A percentile compares a stretch with the other conserved stretches of the same genome.
These are phyloP conservation scores for Nomada lathburiana DNA, from an alignment of 2,888 invertebrate genomes.

Conservation along the genomic window DNA sequence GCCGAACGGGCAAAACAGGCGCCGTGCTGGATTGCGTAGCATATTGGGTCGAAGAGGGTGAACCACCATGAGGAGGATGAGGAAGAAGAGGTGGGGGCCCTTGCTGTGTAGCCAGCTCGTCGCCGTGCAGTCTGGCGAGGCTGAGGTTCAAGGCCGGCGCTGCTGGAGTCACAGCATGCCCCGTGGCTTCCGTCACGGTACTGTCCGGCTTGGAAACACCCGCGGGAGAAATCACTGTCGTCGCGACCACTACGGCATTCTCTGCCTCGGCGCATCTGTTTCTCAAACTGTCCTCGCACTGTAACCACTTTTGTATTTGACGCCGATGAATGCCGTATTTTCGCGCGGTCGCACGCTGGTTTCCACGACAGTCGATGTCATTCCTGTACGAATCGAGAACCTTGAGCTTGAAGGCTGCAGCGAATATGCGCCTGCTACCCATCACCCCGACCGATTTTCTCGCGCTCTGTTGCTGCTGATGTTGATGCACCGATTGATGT, in stretches of 20 bases:
- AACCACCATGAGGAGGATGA: slow-evolving; percentile 71
- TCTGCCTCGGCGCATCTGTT: slow-evolving; percentile 88
- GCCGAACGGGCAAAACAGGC: slow-evolving; percentile 48
- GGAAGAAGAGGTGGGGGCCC: slow-evolving; percentile 75
- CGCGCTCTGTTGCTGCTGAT: slow-evolving; percentile 77
- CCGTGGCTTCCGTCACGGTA: slow-evolving; percentile 67
- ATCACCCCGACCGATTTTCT: slow-evolving; percentile 85
- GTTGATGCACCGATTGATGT: slow-evolving; percentile 72
- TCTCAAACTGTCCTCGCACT: slow-evolving; percentile 92
- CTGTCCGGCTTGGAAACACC: slow-evolving; percentile 63
- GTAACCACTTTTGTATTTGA: slow-evolving; percentile 96
- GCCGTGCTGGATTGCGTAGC: slow-evolving; percentile 72
- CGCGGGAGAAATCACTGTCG: slow-evolving; percentile 57
- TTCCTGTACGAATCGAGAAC: slow-evolving; percentile 94
- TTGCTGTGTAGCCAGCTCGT: slow-evolving; percentile 77
- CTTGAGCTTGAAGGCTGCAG: slow-evolving; percentile 95
- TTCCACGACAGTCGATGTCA: slow-evolving; percentile 94
- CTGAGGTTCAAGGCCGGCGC: slow-evolving; percentile 85
- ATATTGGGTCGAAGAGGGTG: slow-evolving; percentile 86
- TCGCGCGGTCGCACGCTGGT: slow-evolving; percentile 94
- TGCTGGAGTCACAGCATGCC: slow-evolving; percentile 76
- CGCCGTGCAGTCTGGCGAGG: slow-evolving; percentile 85
- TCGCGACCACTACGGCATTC: slow-evolving; percentile 47
- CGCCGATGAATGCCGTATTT: slow-evolving; percentile 95
- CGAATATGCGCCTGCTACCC: slow-evolving; percentile 94